phyloP scores from a whole-genome alignment of 2,888 invertebrate species.

The Zele albiditarsus region DNA sequence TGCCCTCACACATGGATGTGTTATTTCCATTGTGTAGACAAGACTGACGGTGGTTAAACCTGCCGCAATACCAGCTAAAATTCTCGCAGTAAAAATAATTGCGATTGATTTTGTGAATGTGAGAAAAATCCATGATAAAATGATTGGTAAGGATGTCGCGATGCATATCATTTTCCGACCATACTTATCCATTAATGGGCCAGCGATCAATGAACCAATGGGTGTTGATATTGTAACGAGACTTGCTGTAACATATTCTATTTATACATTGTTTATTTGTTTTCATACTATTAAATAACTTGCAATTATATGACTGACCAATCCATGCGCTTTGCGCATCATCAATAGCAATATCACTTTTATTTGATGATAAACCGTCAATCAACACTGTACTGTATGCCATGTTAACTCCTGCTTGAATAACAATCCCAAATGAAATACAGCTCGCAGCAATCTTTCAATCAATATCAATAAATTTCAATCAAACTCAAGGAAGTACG shows the following conservation, averaged over 20 bases:
- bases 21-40: slow-evolving; percentile 77
- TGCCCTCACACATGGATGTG: slow-evolving; percentile 75
- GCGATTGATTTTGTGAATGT: slow-evolving; percentile 71
- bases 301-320: slow-evolving; percentile 67
- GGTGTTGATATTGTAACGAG: slow-evolving; percentile 75
- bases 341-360: slow-evolving; percentile 70
- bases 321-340: slow-evolving; percentile 76
- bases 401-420: slow-evolving; percentile 77
- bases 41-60: slow-evolving; percentile 75
- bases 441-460: slow-evolving; percentile 72
- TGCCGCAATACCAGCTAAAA: slow-evolving; percentile 75
- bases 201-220: slow-evolving; percentile 74
- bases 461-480: background rate
- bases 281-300: background rate
- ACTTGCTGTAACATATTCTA: slow-evolving; percentile 73
- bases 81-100: slow-evolving; percentile 74
- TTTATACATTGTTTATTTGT: background rate
- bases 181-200: slow-evolving; percentile 76
- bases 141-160: slow-evolving; percentile 72
- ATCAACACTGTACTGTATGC: slow-evolving; percentile 76
- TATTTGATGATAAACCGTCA: slow-evolving; percentile 72
- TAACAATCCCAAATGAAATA: slow-evolving; percentile 73
- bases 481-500: background rate
- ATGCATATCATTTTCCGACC: slow-evolving; percentile 75
- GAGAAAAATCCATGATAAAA: slow-evolving; percentile 74